phyloP scores from a whole-genome alignment of 2,113 vertebrate genomes.

The Anoura caudifer region DNA sequence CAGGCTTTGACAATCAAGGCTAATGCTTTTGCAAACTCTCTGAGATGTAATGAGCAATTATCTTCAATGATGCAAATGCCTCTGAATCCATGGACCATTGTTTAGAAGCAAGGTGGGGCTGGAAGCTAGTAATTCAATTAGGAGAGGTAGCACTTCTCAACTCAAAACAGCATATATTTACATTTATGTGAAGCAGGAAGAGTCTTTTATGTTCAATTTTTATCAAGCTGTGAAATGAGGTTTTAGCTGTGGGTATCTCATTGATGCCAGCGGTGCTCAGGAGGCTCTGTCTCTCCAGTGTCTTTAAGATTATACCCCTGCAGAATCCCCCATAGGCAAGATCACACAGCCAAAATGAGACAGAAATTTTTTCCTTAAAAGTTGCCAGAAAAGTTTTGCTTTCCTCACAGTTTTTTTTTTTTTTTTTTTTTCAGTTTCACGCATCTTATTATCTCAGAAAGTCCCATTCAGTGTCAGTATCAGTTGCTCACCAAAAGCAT shows the following conservation, averaged over 20 bases:
- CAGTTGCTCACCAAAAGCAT: neutral
- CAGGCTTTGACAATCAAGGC: neutral
- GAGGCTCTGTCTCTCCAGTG: neutral
- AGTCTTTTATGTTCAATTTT: slow-evolving; percentile 60
- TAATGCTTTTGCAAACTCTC: neutral
- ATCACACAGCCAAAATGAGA: neutral
- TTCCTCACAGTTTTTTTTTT: neutral
- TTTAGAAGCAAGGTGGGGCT: neutral
- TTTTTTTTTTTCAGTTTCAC: slow-evolving; percentile 6
- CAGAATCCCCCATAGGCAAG: neutral
- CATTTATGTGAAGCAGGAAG: neutral
- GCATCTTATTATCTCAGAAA: slow-evolving; percentile 13
- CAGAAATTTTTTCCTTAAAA: neutral
- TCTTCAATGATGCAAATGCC: neutral
- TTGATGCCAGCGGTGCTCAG: neutral
- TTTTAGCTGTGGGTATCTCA: slow-evolving; percentile 28
- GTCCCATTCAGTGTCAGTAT: neutral
- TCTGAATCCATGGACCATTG: neutral
- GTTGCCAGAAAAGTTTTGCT: neutral
- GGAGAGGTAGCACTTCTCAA: neutral
- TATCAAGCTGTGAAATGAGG: slow-evolving; percentile 53
- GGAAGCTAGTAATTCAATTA: slow-evolving; percentile 2
- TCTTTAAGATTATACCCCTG: slow-evolving; percentile 7
- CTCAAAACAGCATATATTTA: slow-evolving; percentile 9
- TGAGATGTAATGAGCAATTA: neutral